These are phyloP conservation scores for Tragelaphus oryx DNA, from an alignment of 2,797 vertebrate genomes.

Conservation along the genomic window DNA sequence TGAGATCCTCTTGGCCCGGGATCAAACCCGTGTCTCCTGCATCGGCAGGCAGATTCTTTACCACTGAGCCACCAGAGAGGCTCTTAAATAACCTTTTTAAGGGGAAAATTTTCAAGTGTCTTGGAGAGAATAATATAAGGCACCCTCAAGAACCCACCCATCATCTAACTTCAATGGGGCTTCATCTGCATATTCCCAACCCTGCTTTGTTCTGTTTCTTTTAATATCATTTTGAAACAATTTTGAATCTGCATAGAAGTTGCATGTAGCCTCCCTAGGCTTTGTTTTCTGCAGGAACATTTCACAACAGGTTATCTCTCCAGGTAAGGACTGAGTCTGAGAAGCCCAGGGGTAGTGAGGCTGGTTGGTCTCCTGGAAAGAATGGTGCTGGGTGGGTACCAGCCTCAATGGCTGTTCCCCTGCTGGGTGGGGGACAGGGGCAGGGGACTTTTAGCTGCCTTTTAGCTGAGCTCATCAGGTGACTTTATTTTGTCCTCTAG, in stretches of 20 bases:
- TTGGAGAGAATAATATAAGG: background rate
- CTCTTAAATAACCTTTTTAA: background rate
- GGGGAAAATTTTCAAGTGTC: background rate
- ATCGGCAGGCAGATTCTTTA: background rate
- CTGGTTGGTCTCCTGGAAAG: too few relatives aligned
- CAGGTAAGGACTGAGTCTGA: background rate
- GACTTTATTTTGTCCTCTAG: background rate
- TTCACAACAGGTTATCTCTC: background rate
- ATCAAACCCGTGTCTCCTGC: background rate
- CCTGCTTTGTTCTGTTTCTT: background rate
- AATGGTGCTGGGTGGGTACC: background rate
- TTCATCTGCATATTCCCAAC: background rate
- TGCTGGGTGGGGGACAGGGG: background rate
- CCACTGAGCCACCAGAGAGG: background rate
- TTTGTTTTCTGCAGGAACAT: fast-evolving
- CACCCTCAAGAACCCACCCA: background rate
- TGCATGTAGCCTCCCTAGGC: background rate
- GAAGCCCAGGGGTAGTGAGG: background rate
- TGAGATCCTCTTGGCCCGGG: background rate
- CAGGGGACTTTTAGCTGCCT: background rate
- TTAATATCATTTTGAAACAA: background rate
- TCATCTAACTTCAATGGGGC: background rate
- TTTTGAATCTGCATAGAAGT: background rate
- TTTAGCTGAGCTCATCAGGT: background rate
- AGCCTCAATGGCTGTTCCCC: too few relatives aligned